Evolutionary conservation across 1,140 invertebrate species (phyloP).

Genomic region (Drosophila pachea): DNA sequence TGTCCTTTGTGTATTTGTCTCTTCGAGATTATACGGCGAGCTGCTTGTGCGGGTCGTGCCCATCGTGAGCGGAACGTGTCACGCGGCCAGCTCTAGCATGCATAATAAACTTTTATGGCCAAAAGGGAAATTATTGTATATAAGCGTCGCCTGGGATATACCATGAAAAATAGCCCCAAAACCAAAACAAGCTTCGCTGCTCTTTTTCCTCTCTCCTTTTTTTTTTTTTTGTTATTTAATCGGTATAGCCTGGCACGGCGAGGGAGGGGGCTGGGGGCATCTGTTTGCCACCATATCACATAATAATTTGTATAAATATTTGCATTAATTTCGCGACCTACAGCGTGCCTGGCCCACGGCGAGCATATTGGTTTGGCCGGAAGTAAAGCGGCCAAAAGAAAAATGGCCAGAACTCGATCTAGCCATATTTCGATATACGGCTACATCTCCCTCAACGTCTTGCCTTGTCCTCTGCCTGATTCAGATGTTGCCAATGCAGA

Average conservation of each 20-base stretch:
- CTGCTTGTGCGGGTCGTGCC: neutral
- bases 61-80: too few relatives aligned
- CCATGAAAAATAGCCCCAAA: slow-evolving; percentile 28
- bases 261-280: neutral
- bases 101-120: slow-evolving; percentile 70
- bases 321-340: slow-evolving; percentile 60
- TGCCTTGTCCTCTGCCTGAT: too few relatives aligned
- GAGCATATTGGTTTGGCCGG: neutral
- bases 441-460: too few relatives aligned
- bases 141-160: slow-evolving; percentile 40
- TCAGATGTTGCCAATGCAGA: too few relatives aligned
- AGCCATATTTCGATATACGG: too few relatives aligned
- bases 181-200: slow-evolving; percentile 25
- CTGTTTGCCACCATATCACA: slow-evolving; percentile 49
- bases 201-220: slow-evolving; percentile 5
- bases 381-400: too few relatives aligned
- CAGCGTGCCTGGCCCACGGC: neutral
- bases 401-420: too few relatives aligned
- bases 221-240: neutral
- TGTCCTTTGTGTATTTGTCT: too few relatives aligned
- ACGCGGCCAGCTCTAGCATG: slow-evolving; percentile 1
- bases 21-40: too few relatives aligned
- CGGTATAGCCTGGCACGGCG: neutral
- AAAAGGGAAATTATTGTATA: slow-evolving; percentile 67
- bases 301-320: slow-evolving; percentile 73